phyloP scores from a whole-genome alignment of 2,113 vertebrate species.

The Peromyscus maniculatus region DNA sequence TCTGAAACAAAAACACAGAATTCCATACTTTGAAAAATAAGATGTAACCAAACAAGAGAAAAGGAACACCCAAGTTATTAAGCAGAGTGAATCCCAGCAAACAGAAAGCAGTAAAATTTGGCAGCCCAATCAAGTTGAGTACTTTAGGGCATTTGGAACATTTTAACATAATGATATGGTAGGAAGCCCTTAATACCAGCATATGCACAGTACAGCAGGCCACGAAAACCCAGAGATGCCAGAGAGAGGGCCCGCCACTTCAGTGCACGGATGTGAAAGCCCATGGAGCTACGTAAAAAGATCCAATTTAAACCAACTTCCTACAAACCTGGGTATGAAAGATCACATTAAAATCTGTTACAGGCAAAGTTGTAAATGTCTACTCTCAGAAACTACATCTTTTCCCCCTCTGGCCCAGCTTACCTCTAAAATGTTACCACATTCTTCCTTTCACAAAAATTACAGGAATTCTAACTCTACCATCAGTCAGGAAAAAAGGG shows the following conservation, averaged over 20 bases:
- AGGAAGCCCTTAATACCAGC: background rate
- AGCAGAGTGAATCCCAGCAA: slow-evolving; percentile 49
- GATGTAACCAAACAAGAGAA: slow-evolving; percentile 17
- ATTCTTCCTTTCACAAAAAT: slow-evolving; percentile 63
- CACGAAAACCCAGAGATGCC: slow-evolving; percentile 24
- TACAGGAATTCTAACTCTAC: slow-evolving; percentile 65
- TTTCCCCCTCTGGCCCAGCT: background rate
- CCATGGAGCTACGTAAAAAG: background rate
- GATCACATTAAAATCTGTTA: slow-evolving; percentile 32
- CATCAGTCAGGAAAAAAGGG: slow-evolving; percentile 60
- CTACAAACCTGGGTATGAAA: slow-evolving; percentile 6
- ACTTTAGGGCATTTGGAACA: background rate
- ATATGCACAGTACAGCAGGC: background rate
- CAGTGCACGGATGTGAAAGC: background rate
- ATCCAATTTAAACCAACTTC: slow-evolving; percentile 12
- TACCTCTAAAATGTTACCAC: slow-evolving; percentile 42
- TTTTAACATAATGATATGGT: background rate
- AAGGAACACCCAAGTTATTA: slow-evolving; percentile 29
- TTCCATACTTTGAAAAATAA: background rate
- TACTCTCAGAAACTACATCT: slow-evolving; percentile 6
- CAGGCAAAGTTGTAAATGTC: background rate
- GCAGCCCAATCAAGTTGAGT: background rate
- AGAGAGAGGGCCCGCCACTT: background rate
- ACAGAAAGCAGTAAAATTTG: slow-evolving; percentile 30
- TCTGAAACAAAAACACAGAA: slow-evolving; percentile 85